Percentiles rank a stretch among this genome's conserved stretches.
Evolutionary conservation across 2,797 vertebrate species (phyloP).

Genomic region (Trematomus bernacchii): DNA sequence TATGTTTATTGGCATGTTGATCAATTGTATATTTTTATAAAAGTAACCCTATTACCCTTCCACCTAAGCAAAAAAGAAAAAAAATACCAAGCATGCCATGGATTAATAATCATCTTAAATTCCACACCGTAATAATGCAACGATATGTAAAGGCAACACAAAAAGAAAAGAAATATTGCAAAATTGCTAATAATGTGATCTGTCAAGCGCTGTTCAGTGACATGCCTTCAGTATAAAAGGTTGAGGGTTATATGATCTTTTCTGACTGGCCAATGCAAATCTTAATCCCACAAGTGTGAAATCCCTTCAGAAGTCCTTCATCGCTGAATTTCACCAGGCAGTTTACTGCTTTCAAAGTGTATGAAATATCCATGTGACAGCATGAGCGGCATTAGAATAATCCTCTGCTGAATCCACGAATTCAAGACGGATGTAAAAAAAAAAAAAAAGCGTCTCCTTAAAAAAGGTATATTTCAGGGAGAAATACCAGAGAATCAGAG

Average conservation of each 20-base stretch:
- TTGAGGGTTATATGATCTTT: conserved; percentile 21
- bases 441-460: conserved; percentile 46
- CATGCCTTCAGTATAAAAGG: conserved; percentile 11
- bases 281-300: conserved; percentile 56
- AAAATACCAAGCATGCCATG: not conserved
- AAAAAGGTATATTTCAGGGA: conserved; percentile 32
- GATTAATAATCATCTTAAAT: not conserved
- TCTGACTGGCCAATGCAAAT: conserved; percentile 38
- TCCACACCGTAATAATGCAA: not conserved
- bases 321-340: conserved; percentile 40
- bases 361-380: conserved; percentile 67
- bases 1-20: not conserved
- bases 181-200: conserved; percentile 1
- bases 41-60: not conserved
- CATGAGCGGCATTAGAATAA: conserved; percentile 71
- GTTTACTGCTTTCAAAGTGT: conserved; percentile 35
- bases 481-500: conserved; percentile 16
- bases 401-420: conserved; percentile 71
- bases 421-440: conserved; percentile 37
- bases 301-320: conserved; percentile 54
- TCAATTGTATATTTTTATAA: not conserved
- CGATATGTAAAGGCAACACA: not conserved
- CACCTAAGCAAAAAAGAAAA: not conserved
- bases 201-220: not conserved
- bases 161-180: not conserved